A percentile compares a stretch with the other conserved stretches of the same genome.
Conservation (phyloP, 2,113 vertebrate species). For the Hydrolagus affinis region DNA sequence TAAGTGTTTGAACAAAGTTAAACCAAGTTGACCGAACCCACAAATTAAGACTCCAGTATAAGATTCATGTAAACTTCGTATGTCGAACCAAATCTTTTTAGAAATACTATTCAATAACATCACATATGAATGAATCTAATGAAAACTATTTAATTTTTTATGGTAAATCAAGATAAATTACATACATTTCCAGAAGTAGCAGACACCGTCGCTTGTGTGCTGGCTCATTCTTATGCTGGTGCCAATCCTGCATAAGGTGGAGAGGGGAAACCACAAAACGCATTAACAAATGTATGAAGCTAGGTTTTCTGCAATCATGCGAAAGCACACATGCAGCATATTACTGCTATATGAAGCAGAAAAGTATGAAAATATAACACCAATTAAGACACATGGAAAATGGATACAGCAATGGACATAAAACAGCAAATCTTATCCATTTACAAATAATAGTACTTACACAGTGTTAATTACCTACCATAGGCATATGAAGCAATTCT, state of each 20-base stretch:
- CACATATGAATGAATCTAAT: not conserved
- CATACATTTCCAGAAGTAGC: conserved; percentile 31
- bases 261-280: not conserved
- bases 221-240: conserved; percentile 24
- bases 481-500: too few relatives aligned
- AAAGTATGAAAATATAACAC: not conserved
- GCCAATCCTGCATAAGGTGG: conserved; percentile 6
- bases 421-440: not conserved
- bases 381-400: not conserved
- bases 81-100: too few relatives aligned
- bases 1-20: too few relatives aligned
- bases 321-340: not conserved
- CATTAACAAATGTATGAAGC: not conserved
- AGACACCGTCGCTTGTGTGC: conserved; percentile 25
- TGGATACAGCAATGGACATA: not conserved
- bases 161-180: conserved; percentile 6
- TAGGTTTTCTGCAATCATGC: not conserved
- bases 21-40: too few relatives aligned
- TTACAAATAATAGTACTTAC: not conserved
- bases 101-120: not conserved
- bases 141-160: not conserved
- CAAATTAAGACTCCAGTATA: too few relatives aligned
- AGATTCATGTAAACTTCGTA: too few relatives aligned
- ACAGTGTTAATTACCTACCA: not conserved
- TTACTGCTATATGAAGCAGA: not conserved